Evolutionary conservation across 2,113 vertebrate genomes (phyloP).

Genomic region (Parotia lawesii): DNA sequence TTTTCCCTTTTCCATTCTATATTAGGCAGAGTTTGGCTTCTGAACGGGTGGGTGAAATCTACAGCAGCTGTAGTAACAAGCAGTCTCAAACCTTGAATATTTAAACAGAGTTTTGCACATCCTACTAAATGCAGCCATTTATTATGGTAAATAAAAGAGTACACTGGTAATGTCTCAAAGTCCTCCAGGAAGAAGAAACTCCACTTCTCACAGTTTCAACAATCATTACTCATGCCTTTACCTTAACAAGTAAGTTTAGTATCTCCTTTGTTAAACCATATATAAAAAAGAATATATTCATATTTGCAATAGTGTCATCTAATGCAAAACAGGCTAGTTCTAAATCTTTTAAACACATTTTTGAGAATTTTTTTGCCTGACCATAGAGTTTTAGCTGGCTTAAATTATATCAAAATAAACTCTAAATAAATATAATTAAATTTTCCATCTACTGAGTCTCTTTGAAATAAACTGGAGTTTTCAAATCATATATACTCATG

Average conservation of each 20-base stretch:
- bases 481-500: background rate
- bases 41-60: background rate
- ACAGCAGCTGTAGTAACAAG: conserved; percentile 9
- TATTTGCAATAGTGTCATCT: background rate
- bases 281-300: background rate
- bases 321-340: background rate
- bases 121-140: conserved; percentile 36
- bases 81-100: conserved; percentile 12
- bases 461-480: conserved; percentile 21
- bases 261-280: background rate
- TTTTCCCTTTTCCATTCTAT: background rate
- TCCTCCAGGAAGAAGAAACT: conserved; percentile 4
- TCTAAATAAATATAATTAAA: background rate
- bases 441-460: background rate
- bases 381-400: background rate
- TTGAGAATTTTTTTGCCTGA: background rate
- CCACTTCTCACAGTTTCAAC: conserved; percentile 3
- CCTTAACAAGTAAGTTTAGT: background rate
- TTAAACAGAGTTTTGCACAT: conserved; percentile 19
- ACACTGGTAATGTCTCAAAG: background rate
- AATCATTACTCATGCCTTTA: background rate
- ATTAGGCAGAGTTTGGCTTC: background rate
- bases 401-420: background rate
- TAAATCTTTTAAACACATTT: background rate
- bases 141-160: conserved; percentile 25